These are phyloP conservation scores for Halisarca cf. caerulea DNA, from an alignment of 37 sponge, comb jelly and placozoan genomes.

Conservation along the genomic window DNA sequence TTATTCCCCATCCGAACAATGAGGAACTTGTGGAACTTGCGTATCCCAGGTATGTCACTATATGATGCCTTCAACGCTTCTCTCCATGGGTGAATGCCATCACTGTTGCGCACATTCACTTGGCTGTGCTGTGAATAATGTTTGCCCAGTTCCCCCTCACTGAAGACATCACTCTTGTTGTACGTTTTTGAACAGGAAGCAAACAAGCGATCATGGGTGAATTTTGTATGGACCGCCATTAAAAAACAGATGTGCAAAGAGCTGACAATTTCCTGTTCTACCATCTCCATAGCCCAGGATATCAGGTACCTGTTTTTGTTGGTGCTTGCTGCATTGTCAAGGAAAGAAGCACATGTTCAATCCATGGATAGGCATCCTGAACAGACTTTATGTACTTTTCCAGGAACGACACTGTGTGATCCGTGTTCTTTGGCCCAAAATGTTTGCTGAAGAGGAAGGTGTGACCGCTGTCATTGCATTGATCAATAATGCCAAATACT, in stretches of 20 bases:
- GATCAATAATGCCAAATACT: conserved; percentile 47
- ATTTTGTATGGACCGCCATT: conserved; percentile 59
- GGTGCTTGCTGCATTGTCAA: conserved; percentile 44
- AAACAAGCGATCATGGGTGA: conserved; percentile 52
- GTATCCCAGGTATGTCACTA: conserved; percentile 21
- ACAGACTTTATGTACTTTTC: background rate
- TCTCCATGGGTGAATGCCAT: conserved; percentile 25
- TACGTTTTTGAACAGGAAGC: conserved; percentile 21
- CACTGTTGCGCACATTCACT: background rate
- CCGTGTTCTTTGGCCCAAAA: conserved; percentile 52
- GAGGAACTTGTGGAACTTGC: conserved; percentile 42
- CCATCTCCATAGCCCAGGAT: conserved; percentile 42
- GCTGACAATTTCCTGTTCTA: background rate
- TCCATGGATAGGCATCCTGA: conserved; percentile 2
- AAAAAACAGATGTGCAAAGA: conserved; percentile 34
- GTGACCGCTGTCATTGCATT: background rate
- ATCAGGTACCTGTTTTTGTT: conserved; percentile 48
- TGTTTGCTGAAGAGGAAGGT: background rate
- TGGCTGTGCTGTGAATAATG: background rate
- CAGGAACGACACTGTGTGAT: conserved; percentile 40
- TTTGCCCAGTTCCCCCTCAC: conserved; percentile 9
- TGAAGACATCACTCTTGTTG: conserved; percentile 37
- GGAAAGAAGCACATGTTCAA: conserved; percentile 32
- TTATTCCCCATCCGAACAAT: background rate
- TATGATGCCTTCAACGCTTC: conserved; percentile 5